Percentiles rank a stretch among this genome's conserved stretches.
Conservation (phyloP, 2,113 vertebrate species). For the Sinocyclocheilus rhinocerous region DNA sequence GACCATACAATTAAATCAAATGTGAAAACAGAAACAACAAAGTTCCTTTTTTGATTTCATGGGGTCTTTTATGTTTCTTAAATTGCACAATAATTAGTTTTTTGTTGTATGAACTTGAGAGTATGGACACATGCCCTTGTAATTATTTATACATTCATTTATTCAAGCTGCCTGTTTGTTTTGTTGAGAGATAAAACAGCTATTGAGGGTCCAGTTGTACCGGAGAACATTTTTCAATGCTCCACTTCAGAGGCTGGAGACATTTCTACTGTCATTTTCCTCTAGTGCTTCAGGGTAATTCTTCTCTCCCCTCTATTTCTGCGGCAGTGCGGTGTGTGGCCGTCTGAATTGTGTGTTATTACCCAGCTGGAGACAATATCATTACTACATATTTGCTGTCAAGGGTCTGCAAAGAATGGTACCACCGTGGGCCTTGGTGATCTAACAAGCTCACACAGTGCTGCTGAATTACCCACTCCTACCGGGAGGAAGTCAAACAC, state of each 20-base stretch:
- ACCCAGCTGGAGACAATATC: slow-evolving; percentile 87
- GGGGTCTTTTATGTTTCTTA: background rate
- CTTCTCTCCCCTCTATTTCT: slow-evolving; percentile 77
- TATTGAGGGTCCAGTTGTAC: slow-evolving; percentile 63
- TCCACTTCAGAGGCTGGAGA: slow-evolving; percentile 79
- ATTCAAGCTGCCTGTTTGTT: slow-evolving; percentile 32
- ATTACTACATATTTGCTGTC: slow-evolving; percentile 86
- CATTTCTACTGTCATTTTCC: slow-evolving; percentile 83
- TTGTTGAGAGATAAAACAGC: slow-evolving; percentile 32
- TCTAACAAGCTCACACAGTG: slow-evolving; percentile 84
- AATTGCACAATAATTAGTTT: background rate
- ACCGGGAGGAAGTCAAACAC: slow-evolving; percentile 80
- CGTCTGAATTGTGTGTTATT: slow-evolving; percentile 85
- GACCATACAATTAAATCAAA: background rate
- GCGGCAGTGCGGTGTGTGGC: slow-evolving; percentile 76
- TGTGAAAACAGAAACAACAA: background rate
- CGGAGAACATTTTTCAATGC: slow-evolving; percentile 69
- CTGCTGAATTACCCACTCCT: slow-evolving; percentile 83
- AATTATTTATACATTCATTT: slow-evolving; percentile 28
- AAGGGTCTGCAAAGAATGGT: slow-evolving; percentile 85
- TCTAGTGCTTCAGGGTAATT: slow-evolving; percentile 82
- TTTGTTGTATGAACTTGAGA: background rate
- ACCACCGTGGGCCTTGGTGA: slow-evolving; percentile 79
- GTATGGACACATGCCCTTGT: background rate
- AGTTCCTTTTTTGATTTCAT: background rate